A percentile compares a stretch with the other conserved stretches of the same genome.
Conservation (phyloP, 2,797 vertebrate species). For the Halcyon leucocephala region DNA sequence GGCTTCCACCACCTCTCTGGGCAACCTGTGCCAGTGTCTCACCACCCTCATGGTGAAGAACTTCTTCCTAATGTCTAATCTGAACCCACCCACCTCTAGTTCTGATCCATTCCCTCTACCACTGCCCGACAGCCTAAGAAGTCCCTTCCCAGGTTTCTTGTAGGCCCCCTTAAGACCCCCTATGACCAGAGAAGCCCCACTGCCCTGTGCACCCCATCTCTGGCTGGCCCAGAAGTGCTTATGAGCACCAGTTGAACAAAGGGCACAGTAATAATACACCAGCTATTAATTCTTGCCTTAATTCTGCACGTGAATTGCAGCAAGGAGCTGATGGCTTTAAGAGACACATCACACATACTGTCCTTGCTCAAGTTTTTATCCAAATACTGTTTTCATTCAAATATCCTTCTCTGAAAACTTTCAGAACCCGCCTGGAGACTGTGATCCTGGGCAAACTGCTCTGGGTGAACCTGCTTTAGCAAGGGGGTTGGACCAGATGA, state of each 20-base stretch:
- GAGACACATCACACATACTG: fast-evolving
- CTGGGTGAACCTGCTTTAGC: background rate
- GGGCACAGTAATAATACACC: background rate
- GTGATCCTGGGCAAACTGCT: background rate
- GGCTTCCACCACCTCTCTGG: too few relatives aligned
- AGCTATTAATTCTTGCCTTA: background rate
- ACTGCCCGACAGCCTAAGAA: too few relatives aligned
- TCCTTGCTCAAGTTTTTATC: background rate
- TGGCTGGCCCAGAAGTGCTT: background rate
- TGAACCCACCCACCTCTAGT: too few relatives aligned
- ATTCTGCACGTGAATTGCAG: background rate
- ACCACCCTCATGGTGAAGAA: too few relatives aligned
- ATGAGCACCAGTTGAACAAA: background rate
- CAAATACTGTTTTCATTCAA: background rate
- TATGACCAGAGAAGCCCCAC: background rate
- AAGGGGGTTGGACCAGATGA: background rate
- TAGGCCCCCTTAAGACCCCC: background rate
- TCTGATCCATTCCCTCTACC: too few relatives aligned
- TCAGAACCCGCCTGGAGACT: background rate
- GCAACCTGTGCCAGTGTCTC: too few relatives aligned
- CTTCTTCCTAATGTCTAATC: too few relatives aligned
- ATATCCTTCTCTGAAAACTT: background rate
- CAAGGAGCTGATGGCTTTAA: background rate
- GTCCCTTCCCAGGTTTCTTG: too few relatives aligned
- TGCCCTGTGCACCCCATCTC: background rate